Conservation (phyloP, 1,140 invertebrate genomes). For the Metopolophium dirhodum region DNA sequence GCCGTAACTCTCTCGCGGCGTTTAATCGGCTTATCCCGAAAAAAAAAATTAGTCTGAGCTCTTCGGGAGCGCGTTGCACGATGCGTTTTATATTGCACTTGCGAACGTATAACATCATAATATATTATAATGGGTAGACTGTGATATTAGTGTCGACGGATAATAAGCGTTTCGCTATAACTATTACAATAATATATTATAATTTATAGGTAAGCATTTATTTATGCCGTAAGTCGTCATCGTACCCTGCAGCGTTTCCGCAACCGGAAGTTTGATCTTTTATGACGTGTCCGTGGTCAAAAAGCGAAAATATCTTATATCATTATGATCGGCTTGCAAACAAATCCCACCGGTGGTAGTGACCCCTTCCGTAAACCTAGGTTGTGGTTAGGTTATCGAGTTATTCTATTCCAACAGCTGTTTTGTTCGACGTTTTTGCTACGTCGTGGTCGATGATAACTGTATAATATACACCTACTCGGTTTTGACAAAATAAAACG, state of each 20-base stretch:
- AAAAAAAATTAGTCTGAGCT: background rate
- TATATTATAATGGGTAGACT: background rate
- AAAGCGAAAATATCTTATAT: background rate
- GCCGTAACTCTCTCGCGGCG: background rate
- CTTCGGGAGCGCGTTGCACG: background rate
- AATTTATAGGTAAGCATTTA: background rate
- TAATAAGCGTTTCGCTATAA: background rate
- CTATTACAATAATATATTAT: background rate
- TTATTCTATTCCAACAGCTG: background rate
- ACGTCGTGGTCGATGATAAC: background rate
- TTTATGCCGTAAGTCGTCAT: background rate
- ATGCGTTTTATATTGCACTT: background rate
- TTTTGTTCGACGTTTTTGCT: background rate
- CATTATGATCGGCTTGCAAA: background rate
- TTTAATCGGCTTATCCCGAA: background rate
- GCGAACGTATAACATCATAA: background rate
- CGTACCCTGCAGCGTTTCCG: background rate
- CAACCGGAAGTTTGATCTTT: background rate
- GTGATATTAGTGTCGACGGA: background rate
- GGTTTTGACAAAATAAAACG: background rate
- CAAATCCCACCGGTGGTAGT: background rate
- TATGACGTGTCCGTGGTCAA: too few relatives aligned
- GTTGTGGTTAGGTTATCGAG: background rate
- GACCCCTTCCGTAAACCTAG: background rate
- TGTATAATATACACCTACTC: background rate